Evolutionary conservation across 2,113 vertebrate species (phyloP).

Genomic region (Apteryx mantelli): DNA sequence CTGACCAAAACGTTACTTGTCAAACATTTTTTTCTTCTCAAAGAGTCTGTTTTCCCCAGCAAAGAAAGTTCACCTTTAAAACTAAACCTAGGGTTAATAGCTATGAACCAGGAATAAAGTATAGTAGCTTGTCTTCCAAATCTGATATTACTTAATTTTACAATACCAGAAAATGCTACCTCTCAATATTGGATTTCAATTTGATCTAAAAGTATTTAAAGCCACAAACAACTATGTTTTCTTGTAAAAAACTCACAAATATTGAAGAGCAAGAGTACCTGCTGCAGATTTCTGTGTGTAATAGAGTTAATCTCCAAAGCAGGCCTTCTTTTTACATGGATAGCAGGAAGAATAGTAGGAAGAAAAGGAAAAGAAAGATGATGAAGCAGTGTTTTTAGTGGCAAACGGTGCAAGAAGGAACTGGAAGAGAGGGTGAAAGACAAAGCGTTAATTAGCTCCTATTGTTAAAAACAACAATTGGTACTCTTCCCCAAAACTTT

Average conservation of each 20-base stretch:
- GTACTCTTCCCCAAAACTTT: background rate
- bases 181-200: background rate
- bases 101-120: background rate
- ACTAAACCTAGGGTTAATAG: background rate
- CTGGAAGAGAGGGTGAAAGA: background rate
- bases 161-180: background rate
- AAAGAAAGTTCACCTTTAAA: background rate
- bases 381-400: background rate
- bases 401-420: background rate
- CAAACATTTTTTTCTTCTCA: background rate
- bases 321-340: background rate
- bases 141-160: background rate
- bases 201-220: background rate
- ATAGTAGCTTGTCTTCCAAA: background rate
- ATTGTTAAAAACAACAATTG: background rate
- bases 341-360: background rate
- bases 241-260: background rate
- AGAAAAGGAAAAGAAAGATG: background rate
- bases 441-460: background rate
- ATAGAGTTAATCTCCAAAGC: background rate
- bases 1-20: background rate
- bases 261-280: background rate
- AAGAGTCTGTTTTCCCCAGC: background rate
- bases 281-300: background rate
- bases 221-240: background rate